Evolutionary conservation across 2,113 vertebrate species (phyloP).

Genomic region (Chaetodon trifascialis): DNA sequence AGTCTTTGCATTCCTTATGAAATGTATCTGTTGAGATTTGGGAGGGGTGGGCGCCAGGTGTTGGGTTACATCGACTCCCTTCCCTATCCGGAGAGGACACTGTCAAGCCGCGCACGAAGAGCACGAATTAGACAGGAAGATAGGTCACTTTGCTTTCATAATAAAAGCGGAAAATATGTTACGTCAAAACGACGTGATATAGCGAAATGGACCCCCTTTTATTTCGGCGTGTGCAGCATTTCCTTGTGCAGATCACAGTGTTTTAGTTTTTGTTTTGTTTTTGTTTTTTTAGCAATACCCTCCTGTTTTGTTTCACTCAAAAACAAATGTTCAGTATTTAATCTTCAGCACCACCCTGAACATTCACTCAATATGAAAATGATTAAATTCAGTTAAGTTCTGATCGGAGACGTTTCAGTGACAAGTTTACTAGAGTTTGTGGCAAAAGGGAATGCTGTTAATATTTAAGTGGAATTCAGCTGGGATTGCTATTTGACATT

Average conservation of each 20-base stretch:
- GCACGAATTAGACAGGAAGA: background rate
- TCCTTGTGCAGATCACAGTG: background rate
- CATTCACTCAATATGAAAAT: background rate
- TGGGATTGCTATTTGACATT: too few relatives aligned
- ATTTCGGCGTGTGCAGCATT: background rate
- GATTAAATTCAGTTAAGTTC: background rate
- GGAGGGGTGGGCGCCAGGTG: slow-evolving; percentile 83
- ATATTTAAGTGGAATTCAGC: background rate
- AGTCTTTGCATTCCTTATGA: slow-evolving; percentile 82
- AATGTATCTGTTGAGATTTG: slow-evolving; percentile 83
- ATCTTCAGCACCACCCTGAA: background rate
- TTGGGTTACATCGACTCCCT: slow-evolving; percentile 84
- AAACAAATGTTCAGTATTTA: background rate
- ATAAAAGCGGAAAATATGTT: slow-evolving; percentile 25
- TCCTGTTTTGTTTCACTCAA: background rate
- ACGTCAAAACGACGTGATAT: background rate
- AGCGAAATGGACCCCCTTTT: background rate
- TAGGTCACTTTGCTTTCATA: slow-evolving; percentile 23
- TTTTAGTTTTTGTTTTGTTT: too few relatives aligned
- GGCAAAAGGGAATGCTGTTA: background rate
- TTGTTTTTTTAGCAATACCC: too few relatives aligned
- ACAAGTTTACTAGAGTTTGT: background rate
- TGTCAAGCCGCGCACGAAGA: slow-evolving; percentile 4
- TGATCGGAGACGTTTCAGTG: background rate
- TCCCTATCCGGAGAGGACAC: slow-evolving; percentile 24